Evolutionary conservation across 1,140 invertebrate species (phyloP).

Genomic region (Trypoxylus dichotomus): DNA sequence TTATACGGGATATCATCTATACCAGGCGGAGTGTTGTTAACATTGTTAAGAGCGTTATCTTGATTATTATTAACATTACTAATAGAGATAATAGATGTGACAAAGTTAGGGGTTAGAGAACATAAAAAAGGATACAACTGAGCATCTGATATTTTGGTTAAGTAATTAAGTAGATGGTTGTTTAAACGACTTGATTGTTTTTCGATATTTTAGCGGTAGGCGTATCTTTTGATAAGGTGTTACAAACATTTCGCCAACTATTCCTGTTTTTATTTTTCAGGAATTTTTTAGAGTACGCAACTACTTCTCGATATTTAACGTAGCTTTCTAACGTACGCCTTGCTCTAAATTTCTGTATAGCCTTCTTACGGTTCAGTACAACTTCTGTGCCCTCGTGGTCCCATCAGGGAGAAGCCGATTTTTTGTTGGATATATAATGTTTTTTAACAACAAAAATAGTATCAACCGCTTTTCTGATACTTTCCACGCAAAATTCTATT

Average conservation of each 20-base stretch:
- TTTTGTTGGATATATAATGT: neutral
- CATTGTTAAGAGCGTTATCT: neutral
- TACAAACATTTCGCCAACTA: neutral
- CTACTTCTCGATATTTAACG: neutral
- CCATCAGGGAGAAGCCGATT: neutral
- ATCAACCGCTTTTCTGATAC: too few species aligned
- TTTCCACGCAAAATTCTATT: too few species aligned
- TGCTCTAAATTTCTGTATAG: neutral
- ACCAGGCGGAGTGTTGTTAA: neutral
- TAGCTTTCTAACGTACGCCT: neutral
- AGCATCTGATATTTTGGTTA: too few species aligned
- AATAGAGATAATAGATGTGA: too few species aligned
- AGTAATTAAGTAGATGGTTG: too few species aligned
- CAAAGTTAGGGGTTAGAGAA: too few species aligned
- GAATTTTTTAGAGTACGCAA: constrained; percentile 5
- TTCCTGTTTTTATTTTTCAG: constrained; percentile 12
- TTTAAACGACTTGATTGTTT: too few species aligned
- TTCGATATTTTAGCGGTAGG: too few species aligned
- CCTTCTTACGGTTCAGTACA: neutral
- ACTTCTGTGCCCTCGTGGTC: neutral
- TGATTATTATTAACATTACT: too few species aligned
- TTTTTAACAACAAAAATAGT: too few species aligned
- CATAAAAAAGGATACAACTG: too few species aligned
- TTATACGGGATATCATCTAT: too few species aligned
- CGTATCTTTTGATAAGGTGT: neutral